Conservation (phyloP, 2,888 invertebrate genomes). For the Campaea margaritaria region DNA sequence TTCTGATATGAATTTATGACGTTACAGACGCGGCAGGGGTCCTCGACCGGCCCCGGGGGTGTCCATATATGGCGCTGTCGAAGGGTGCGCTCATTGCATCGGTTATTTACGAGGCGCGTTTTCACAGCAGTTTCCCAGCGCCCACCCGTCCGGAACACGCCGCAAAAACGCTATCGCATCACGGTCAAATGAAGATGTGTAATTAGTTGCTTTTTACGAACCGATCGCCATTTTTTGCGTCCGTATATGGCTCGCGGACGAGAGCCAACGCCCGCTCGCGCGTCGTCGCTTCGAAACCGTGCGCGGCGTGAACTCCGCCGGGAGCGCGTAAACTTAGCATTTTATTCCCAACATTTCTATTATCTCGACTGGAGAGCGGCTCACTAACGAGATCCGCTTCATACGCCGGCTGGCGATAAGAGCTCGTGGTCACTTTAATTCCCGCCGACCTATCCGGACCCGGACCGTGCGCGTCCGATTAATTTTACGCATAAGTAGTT, state of each 20-base stretch:
- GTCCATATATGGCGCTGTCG: conserved; percentile 46
- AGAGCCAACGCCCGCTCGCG: conserved; percentile 71
- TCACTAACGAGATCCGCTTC: conserved; percentile 47
- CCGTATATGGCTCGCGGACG: conserved; percentile 66
- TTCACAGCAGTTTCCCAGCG: conserved; percentile 72
- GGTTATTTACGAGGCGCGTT: conserved; percentile 47
- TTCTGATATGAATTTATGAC: conserved; percentile 26
- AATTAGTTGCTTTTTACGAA: conserved; percentile 76
- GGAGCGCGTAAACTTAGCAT: conserved; percentile 48
- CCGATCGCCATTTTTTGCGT: conserved; percentile 66
- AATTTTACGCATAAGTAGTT: conserved; percentile 54
- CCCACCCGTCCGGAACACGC: conserved; percentile 64
- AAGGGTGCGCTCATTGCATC: conserved; percentile 49
- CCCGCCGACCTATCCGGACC: conserved; percentile 33
- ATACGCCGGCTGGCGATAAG: conserved; percentile 43
- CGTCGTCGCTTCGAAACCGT: conserved; percentile 67
- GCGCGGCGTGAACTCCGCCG: conserved; percentile 48
- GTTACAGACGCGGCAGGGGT: conserved; percentile 36
- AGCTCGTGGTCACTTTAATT: conserved; percentile 39
- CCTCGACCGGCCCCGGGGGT: conserved; percentile 44
- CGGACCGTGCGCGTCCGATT: conserved; percentile 42
- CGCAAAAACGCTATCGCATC: conserved; percentile 71
- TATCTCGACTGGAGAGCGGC: conserved; percentile 45
- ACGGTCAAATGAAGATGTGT: conserved; percentile 84
- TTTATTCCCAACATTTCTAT: conserved; percentile 60